Percentiles rank a stretch among this genome's conserved stretches.
These are phyloP conservation scores for Gopherus evgoodei DNA, from an alignment of 2,113 vertebrate genomes.

Conservation along the genomic window DNA sequence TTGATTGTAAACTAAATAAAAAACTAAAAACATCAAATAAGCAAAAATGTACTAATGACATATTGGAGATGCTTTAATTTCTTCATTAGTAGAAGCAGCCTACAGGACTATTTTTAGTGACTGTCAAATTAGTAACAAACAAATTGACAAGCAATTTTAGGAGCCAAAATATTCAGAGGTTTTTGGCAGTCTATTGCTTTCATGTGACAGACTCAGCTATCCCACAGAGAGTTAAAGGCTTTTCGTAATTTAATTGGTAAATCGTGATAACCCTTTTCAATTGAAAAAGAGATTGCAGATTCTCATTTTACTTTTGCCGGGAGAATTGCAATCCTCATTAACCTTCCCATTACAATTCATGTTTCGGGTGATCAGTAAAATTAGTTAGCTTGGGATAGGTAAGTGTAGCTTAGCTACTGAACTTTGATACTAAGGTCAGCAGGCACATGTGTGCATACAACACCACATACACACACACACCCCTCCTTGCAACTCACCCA, in stretches of 20 bases:
- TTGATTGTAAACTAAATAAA: background rate
- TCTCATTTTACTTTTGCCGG: background rate
- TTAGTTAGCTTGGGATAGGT: background rate
- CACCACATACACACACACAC: background rate
- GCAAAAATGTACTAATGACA: background rate
- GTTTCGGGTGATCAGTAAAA: background rate
- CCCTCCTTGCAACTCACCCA: background rate
- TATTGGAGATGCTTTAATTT: background rate
- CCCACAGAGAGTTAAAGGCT: background rate
- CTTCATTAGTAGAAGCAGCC: slow-evolving; percentile 11
- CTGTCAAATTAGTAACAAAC: slow-evolving; percentile 45
- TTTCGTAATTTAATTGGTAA: slow-evolving; percentile 22
- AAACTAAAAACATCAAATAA: background rate
- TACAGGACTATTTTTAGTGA: slow-evolving; percentile 54
- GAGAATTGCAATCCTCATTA: background rate
- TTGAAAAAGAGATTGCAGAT: background rate
- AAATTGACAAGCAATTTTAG: slow-evolving; percentile 44
- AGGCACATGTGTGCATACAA: background rate
- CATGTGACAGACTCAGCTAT: background rate
- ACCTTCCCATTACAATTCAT: background rate
- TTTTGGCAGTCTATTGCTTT: slow-evolving; percentile 37
- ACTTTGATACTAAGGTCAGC: background rate
- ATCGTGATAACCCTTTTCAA: slow-evolving; percentile 38
- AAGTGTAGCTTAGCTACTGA: background rate
- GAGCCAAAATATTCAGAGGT: slow-evolving; percentile 27